Base-by-base conservation (phyloP, 2,797 vertebrate genomes). In the Hydrophis major region DNA sequence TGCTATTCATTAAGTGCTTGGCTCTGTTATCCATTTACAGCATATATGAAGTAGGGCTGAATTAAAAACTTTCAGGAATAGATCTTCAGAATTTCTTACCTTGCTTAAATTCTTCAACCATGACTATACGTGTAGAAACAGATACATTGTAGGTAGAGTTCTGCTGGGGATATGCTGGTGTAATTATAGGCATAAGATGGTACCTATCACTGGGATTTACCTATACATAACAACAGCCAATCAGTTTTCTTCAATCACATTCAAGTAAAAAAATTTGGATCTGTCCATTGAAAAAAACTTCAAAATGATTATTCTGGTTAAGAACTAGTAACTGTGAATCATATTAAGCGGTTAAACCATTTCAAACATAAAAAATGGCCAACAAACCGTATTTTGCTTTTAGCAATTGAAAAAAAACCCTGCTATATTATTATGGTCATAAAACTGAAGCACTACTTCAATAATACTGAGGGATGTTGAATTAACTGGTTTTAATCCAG, bases 141-240 rank as follows among this genome's bases (percentile, higher is more conserved):
- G 98, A 98, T 95, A 99, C 98, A 96, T 99, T 99, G 98, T 98
- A 98, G 60, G 98, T 98, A 89, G 98, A 98, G 97, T 99, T 99
- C 97, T 99, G 98, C 96, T 99, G 98, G 95, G 98, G 98, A 97
- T 99, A 99, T 94, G 98, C 98, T 96, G 98, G 98, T 95, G 98
- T 99, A 97, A 99, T 99, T 98, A 99, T 99, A 96, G 98, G 98
- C 99, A 99, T 99, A 95, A 98, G 97, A 97, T 99, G 98, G 98
- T 98, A 98, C 95, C 98, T 97, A 98, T 99, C 98, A 98, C 98
- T 98, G 94, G 98, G 98, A 92, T 98, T 99, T 96, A 98, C 97
- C 98, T 99, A 97, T n/a, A 95, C 96, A 98, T 97, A 97, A 98
- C 95, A 98, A 98, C 97, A 98, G 97, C 97, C 97, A 98, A 98